A percentile compares a stretch with the other conserved stretches of the same genome.
Conservation (phyloP, 2,888 invertebrate species). For the Linnaemya tessellans region DNA sequence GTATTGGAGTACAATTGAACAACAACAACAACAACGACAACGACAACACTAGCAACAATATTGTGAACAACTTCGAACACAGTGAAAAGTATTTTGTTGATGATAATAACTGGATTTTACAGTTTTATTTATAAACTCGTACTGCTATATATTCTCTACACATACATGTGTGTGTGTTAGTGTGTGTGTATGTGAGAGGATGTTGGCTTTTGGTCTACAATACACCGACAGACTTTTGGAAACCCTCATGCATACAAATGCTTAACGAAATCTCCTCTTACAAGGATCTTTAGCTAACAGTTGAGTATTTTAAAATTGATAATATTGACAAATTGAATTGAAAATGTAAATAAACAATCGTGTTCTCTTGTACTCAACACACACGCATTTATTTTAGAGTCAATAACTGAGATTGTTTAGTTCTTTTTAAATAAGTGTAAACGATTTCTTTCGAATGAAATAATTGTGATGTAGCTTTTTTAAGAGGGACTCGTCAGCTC, state of each 20-base stretch:
- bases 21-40: background rate
- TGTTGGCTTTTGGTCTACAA: no score
- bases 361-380: background rate
- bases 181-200: no score
- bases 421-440: slow-evolving; percentile 1
- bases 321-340: slow-evolving; percentile 72
- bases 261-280: background rate
- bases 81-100: slow-evolving; percentile 44
- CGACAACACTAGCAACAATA: slow-evolving; percentile 4
- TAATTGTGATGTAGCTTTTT: no score
- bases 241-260: background rate
- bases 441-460: background rate
- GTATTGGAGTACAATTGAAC: background rate
- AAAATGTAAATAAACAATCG: slow-evolving; percentile 61
- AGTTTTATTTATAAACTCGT: slow-evolving; percentile 43
- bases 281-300: slow-evolving; percentile 43
- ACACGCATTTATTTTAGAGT: slow-evolving; percentile 6
- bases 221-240: slow-evolving; percentile 1
- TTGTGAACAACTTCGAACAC: slow-evolving; percentile 36
- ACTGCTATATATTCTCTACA: background rate
- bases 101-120: slow-evolving; percentile 55
- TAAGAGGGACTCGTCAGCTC: no score
- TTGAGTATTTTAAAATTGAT: slow-evolving; percentile 67
- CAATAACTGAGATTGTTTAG: slow-evolving; percentile 4
- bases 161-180: background rate